Conservation (phyloP, 2,797 vertebrate species). For the Apodemus agrarius region DNA sequence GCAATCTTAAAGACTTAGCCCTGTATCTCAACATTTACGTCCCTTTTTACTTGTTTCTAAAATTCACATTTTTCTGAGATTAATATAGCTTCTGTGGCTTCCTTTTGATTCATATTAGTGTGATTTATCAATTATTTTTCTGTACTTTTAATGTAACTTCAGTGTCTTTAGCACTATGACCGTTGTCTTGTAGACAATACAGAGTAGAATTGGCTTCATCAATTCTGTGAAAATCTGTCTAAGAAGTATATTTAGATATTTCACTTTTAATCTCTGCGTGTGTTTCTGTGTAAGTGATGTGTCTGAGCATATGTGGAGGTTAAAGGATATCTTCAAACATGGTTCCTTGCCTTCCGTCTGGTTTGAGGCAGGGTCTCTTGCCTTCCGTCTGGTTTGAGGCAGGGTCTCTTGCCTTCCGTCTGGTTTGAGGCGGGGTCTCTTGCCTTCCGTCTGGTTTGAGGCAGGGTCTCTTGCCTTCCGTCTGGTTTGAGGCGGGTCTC, state of each 20-base stretch:
- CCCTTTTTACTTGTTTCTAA: neutral
- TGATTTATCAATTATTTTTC: neutral
- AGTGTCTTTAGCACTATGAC: neutral
- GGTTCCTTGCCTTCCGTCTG: neutral
- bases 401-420: too few species aligned
- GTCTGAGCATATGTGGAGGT: rapidly evolving
- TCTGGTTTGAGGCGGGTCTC: neutral
- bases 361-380: too few species aligned
- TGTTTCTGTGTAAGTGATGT: neutral
- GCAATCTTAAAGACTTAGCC: neutral
- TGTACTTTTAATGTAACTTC: neutral
- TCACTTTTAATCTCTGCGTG: neutral
- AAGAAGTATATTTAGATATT: neutral
- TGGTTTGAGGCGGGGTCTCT: neutral
- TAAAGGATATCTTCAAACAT: neutral
- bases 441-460: neutral
- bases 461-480: too few species aligned
- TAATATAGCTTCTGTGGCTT: neutral
- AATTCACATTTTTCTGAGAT: constrained; percentile 1
- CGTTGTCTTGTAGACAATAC: neutral
- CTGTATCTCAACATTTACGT: neutral
- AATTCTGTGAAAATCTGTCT: neutral
- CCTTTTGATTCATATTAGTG: neutral
- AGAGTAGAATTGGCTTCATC: neutral
- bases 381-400: neutral